Evolutionary conservation across 2,888 invertebrate species (phyloP).

Genomic region (Eupithecia dodoneata): DNA sequence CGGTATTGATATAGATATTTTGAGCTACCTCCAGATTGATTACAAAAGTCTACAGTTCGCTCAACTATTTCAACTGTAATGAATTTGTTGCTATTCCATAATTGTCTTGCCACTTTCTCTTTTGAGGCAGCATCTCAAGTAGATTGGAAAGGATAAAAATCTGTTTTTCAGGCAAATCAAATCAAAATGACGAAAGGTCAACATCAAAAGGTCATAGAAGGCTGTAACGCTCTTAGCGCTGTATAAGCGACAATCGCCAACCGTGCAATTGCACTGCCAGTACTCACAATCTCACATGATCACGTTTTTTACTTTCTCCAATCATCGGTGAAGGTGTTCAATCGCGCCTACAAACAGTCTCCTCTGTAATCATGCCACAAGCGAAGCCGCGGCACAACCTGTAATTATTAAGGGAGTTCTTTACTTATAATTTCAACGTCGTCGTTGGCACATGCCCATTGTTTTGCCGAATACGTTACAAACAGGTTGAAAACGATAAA

Average conservation of each 20-base stretch:
- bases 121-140: too few species aligned
- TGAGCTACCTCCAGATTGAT: too few species aligned
- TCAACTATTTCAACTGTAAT: too few species aligned
- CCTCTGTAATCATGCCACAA: constrained; percentile 13
- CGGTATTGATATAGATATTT: too few species aligned
- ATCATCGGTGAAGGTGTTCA: constrained; percentile 18
- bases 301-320: constrained; percentile 24
- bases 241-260: not conserved
- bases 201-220: too few species aligned
- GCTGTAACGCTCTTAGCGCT: not conserved
- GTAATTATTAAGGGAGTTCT: constrained; percentile 23
- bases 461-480: not conserved
- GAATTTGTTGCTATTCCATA: too few species aligned
- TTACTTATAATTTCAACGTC: constrained; percentile 20
- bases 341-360: constrained; percentile 22
- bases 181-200: too few species aligned
- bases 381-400: constrained; percentile 10
- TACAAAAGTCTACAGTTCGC: too few species aligned
- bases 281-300: constrained; percentile 1
- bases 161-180: too few species aligned
- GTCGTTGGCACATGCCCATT: not conserved
- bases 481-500: not conserved
- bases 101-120: too few species aligned
- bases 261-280: not conserved
- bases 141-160: too few species aligned